phyloP scores from a whole-genome alignment of 2,797 vertebrate species.

The Rhinophrynus dorsalis region DNA sequence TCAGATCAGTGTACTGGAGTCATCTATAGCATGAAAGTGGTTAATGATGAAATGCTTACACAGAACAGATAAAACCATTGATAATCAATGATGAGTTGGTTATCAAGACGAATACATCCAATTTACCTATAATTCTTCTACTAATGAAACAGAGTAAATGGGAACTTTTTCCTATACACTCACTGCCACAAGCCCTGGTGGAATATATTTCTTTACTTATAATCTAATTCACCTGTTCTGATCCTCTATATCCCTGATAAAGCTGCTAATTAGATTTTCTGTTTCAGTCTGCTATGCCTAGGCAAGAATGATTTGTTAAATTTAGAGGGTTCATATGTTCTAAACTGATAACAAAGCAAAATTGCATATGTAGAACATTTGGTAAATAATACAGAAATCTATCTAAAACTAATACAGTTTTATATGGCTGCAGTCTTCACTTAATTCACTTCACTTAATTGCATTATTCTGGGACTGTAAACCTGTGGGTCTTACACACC shows the following conservation, averaged over 20 bases:
- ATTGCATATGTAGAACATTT: conserved; percentile 34
- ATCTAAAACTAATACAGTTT: conserved; percentile 13
- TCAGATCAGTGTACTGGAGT: too few relatives aligned
- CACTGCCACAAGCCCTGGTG: not conserved
- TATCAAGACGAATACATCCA: conserved; percentile 9
- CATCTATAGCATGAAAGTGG: too few relatives aligned
- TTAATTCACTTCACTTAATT: too few relatives aligned
- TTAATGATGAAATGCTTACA: too few relatives aligned
- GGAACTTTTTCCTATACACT: conserved; percentile 27
- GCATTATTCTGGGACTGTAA: not conserved
- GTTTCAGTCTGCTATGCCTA: conserved; percentile 57
- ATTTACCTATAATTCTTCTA: conserved; percentile 16
- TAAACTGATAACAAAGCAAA: conserved; percentile 35
- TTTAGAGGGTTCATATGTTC: conserved; percentile 37
- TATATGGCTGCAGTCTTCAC: not conserved
- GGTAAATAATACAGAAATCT: conserved; percentile 25
- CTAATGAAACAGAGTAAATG: conserved; percentile 35
- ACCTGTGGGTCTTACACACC: too few relatives aligned
- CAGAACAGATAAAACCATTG: conserved; percentile 9
- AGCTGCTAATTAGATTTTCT: conserved; percentile 58
- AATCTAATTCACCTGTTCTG: conserved; percentile 57
- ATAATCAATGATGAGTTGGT: conserved; percentile 2
- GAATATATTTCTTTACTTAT: conserved; percentile 27
- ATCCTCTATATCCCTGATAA: conserved; percentile 56
- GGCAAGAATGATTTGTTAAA: conserved; percentile 55